phyloP scores from a whole-genome alignment of 2,888 invertebrate genomes.

The Emmelina monodactyla region DNA sequence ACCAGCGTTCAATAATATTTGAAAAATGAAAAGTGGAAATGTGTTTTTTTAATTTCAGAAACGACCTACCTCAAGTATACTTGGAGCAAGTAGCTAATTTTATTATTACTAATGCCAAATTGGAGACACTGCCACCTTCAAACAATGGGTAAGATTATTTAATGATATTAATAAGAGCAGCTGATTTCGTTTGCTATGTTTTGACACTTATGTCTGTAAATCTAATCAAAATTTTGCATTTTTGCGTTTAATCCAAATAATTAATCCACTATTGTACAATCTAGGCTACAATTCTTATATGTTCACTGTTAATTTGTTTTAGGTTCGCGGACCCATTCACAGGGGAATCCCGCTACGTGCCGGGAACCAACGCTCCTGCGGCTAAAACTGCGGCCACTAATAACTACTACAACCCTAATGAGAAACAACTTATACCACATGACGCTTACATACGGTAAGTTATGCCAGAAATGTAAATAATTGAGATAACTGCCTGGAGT shows the following conservation, averaged over 20 bases:
- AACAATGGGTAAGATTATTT: conserved; percentile 47
- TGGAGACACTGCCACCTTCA: conserved; percentile 37
- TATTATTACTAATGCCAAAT: conserved; percentile 81
- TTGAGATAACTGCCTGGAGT: too few relatives aligned
- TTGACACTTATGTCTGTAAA: too few relatives aligned
- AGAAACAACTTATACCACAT: conserved; percentile 32
- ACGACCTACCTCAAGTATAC: conserved; percentile 84
- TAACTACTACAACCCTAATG: not conserved
- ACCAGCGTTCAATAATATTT: too few relatives aligned
- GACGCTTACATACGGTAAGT: conserved; percentile 45
- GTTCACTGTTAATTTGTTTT: too few relatives aligned
- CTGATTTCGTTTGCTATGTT: too few relatives aligned
- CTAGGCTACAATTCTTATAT: too few relatives aligned
- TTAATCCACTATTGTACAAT: too few relatives aligned
- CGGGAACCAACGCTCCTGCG: conserved; percentile 43
- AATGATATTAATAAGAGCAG: not conserved
- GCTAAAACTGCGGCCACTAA: conserved; percentile 14
- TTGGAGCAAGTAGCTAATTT: conserved; percentile 94
- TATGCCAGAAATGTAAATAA: too few relatives aligned
- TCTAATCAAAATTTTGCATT: too few relatives aligned
- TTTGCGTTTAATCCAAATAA: too few relatives aligned
- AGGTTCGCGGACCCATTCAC: conserved; percentile 73
- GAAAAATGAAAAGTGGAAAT: too few relatives aligned
- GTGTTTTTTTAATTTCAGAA: conserved; percentile 43
- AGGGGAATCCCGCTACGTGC: conserved; percentile 72